These are phyloP conservation scores for Scolopax bukidnonensis DNA, from an alignment of 2,797 vertebrate genomes.

Conservation along the genomic window DNA sequence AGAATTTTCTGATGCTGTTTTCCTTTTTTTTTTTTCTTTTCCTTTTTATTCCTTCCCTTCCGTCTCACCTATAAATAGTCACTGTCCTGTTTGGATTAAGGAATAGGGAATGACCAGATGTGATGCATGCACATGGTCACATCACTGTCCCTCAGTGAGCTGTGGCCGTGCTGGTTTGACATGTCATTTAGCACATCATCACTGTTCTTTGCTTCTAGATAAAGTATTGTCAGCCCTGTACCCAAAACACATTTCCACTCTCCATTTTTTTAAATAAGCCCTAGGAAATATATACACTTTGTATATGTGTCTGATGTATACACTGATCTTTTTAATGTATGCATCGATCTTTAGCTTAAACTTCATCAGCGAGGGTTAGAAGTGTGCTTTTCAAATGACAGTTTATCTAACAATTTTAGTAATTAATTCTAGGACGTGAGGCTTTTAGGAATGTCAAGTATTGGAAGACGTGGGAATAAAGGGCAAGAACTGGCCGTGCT, in stretches of 20 bases:
- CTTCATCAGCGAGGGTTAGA: not conserved
- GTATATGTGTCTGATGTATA: not conserved
- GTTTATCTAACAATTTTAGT: not conserved
- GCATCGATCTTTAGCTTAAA: not conserved
- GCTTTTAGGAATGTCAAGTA: slow-evolving; percentile 5
- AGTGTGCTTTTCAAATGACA: not conserved
- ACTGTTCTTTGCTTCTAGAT: not conserved
- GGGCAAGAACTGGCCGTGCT: slow-evolving; percentile 11
- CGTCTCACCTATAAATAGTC: rapidly evolving
- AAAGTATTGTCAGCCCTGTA: not conserved
- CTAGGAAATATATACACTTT: not conserved
- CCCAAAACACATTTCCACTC: not conserved
- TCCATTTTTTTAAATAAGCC: rapidly evolving
- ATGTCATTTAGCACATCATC: not conserved
- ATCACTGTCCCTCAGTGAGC: not conserved
- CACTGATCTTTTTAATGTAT: not conserved
- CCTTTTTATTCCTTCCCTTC: too few relatives aligned
- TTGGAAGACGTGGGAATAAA: not conserved
- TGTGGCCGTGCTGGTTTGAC: not conserved
- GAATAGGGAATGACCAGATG: not conserved
- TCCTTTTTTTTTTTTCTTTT: too few relatives aligned
- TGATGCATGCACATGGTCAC: rapidly evolving
- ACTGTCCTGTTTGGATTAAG: not conserved
- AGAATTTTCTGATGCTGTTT: not conserved
- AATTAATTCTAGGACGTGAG: not conserved